Evolutionary conservation across 30 jellyfish, hydroid and myxozoan genomes (phyloP).

Genomic region (Catostylus mosaicus): DNA sequence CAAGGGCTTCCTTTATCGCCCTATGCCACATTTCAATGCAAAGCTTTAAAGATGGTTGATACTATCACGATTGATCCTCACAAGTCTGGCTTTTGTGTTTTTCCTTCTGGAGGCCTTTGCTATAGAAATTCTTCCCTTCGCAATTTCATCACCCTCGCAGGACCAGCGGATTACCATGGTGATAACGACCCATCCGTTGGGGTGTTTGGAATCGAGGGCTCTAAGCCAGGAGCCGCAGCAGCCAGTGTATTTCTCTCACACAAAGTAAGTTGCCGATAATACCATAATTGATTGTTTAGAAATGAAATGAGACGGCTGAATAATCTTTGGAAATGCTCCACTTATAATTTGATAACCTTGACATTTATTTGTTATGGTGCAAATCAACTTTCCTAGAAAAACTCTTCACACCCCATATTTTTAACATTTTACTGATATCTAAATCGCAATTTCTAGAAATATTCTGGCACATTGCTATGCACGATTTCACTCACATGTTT

Average conservation of each 20-base stretch:
- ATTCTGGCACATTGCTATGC: too few species aligned
- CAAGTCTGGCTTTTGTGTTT: constrained; percentile 67
- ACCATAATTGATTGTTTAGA: too few species aligned
- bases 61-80: constrained; percentile 77
- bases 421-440: too few species aligned
- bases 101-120: constrained; percentile 72
- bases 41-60: constrained; percentile 47
- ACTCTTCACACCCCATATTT: too few species aligned
- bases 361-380: too few species aligned
- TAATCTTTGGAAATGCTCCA: too few species aligned
- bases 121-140: constrained; percentile 63
- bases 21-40: constrained; percentile 28
- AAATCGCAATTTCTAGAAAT: too few species aligned
- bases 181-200: constrained; percentile 55
- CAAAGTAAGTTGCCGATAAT: constrained; percentile 50
- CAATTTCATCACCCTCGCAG: constrained; percentile 41
- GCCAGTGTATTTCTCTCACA: constrained; percentile 65
- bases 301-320: too few species aligned
- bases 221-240: constrained; percentile 85
- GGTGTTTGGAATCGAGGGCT: constrained; percentile 67
- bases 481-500: too few species aligned
- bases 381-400: too few species aligned
- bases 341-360: too few species aligned
- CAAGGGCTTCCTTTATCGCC: constrained; percentile 52
- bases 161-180: constrained; percentile 66